Evolutionary conservation across 2,888 invertebrate species (phyloP).

Genomic region (Orthosia gothica): DNA sequence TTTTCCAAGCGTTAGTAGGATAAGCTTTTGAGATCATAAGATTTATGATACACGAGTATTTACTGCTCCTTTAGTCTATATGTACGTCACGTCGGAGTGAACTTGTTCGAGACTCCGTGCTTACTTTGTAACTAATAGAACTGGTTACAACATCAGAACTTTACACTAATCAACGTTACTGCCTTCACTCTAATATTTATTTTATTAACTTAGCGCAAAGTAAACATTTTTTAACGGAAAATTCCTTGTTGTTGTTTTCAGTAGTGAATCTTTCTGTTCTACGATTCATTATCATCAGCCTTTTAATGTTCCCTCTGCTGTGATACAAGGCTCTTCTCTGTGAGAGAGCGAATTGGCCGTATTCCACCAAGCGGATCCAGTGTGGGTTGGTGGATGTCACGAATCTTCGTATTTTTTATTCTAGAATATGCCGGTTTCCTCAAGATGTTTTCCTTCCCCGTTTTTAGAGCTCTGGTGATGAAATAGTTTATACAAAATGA

Average conservation of each 20-base stretch:
- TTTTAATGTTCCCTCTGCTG: no score
- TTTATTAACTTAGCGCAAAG: no score
- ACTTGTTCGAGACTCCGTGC: slow-evolving; percentile 9
- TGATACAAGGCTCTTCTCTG: no score
- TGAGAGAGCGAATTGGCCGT: no score
- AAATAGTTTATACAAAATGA: no score
- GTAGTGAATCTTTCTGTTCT: background rate
- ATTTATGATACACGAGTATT: slow-evolving; percentile 52
- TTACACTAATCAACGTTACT: slow-evolving; percentile 3
- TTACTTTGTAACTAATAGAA: slow-evolving; percentile 9
- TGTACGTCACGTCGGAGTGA: slow-evolving; percentile 36
- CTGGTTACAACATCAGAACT: background rate
- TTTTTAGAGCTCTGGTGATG: no score
- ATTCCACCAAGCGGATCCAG: no score
- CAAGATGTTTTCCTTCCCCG: no score
- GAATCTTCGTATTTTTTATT: no score
- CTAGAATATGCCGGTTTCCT: no score
- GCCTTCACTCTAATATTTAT: background rate
- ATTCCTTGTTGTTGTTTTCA: background rate
- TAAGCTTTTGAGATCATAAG: slow-evolving; percentile 45
- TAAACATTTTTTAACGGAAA: background rate
- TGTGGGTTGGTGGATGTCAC: no score
- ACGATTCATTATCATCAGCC: no score
- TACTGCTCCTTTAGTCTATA: slow-evolving; percentile 40
- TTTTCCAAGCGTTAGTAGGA: slow-evolving; percentile 14